Evolutionary conservation across 2,797 vertebrate species (phyloP), one percentile per base, ranked within the genome.

Genomic region (Sebastolobus alascanus): DNA sequence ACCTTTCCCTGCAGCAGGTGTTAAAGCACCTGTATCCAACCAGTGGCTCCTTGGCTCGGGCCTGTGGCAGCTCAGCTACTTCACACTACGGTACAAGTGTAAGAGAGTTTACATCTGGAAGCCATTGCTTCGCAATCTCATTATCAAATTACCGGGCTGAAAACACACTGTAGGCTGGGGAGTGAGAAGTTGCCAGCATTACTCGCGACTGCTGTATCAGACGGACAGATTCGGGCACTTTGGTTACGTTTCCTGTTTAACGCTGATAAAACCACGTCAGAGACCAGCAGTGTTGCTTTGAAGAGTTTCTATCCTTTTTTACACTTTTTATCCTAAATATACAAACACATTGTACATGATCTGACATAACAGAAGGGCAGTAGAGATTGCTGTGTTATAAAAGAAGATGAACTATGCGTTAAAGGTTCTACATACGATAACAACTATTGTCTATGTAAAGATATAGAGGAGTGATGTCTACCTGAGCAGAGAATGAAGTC

Each of bases 121-220:
- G 76, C 58, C 65, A 84, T 93, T 79, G 61, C 78, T 70, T 85
- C 43, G 50, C 65, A 83, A 86, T 85, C 77, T 86, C 82, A 89
- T 93, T 87, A 92, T 91, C 89, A 90, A 89, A 92, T 92, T 89
- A 92, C 85, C 73, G 64, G 77, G 56, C 60, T 81, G 83, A 87
- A 89, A 85, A 82, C 81, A 82, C 82, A 43, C 35, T n/a, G 65
- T 25, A 27, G 9, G 43, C 65, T 59, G 43, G 31, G 59, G 50
- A 70, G 61, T 9, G 60, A 83, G 64, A 67, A 38, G 60, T 9
- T 56, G 72, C 33, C 79, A 67, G 60, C 29, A n/a, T 43, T 69
- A 18, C 68, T 77, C 33, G 20, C 12, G 16, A 73, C 54, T 61
- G 35, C 67, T 54, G 25, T n/a, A 52, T 27, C 37, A 70, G 25